phyloP scores from a whole-genome alignment of 2,888 invertebrate species.

The Melinopterus prodromus region DNA sequence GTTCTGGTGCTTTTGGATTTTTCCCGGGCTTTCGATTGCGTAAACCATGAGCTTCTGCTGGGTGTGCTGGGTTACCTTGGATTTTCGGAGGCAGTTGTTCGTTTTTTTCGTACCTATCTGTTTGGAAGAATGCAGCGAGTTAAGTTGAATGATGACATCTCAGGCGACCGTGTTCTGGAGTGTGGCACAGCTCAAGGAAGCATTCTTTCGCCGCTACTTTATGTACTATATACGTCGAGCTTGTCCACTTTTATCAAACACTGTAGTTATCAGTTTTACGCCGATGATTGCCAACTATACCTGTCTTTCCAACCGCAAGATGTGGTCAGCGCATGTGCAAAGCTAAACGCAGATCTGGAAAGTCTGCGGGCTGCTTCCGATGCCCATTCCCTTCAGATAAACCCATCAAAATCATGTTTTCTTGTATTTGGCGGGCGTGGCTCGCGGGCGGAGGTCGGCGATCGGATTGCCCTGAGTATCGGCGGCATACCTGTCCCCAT shows the following conservation, averaged over 20 bases:
- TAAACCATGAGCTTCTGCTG: neutral
- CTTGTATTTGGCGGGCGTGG: neutral
- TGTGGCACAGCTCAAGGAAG: neutral
- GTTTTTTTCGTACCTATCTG: neutral
- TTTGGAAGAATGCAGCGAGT: neutral
- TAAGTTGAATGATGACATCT: neutral
- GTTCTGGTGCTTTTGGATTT: neutral
- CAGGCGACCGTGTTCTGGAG: neutral
- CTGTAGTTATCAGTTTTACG: neutral
- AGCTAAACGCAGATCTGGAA: neutral
- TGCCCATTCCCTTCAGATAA: neutral
- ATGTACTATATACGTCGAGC: neutral
- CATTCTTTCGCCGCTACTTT: neutral
- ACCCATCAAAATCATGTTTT: conserved; percentile 4
- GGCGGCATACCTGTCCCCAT: too few species aligned
- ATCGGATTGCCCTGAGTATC: too few species aligned
- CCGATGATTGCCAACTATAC: neutral
- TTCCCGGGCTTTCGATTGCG: neutral
- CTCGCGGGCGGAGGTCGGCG: neutral
- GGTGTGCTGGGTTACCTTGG: neutral
- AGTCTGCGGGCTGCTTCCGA: neutral
- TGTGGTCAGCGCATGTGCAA: neutral
- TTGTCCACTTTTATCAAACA: neutral
- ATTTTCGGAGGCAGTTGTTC: neutral
- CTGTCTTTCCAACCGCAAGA: neutral